Percentiles rank a stretch among this genome's conserved stretches.
These are phyloP conservation scores for Protobothrops mucrosquamatus DNA, from an alignment of 2,113 vertebrate species.

Conservation along the genomic window DNA sequence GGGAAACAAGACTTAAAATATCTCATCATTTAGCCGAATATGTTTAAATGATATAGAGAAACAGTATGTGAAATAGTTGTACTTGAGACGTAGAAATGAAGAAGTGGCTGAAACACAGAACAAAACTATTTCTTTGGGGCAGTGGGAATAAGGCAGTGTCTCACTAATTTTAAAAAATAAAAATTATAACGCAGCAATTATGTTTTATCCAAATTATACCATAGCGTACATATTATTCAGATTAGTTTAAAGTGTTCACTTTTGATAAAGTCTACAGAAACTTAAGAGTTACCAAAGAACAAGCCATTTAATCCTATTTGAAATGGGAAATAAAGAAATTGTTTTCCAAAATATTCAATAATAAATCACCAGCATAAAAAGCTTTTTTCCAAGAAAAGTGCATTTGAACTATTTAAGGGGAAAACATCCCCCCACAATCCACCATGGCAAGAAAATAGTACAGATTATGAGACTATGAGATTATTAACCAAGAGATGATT, in stretches of 20 bases:
- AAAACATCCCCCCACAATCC: neutral
- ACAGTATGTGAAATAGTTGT: neutral
- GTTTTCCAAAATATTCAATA: neutral
- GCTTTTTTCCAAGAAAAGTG: neutral
- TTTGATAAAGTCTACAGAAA: neutral
- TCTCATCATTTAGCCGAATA: neutral
- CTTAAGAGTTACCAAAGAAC: neutral
- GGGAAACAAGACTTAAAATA: neutral
- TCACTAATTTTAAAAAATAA: neutral
- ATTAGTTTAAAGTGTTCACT: neutral
- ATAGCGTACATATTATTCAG: neutral
- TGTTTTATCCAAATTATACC: neutral
- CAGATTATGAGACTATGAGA: neutral
- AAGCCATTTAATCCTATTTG: neutral
- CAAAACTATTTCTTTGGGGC: neutral
- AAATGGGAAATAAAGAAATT: neutral
- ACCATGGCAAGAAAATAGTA: slow-evolving; percentile 16
- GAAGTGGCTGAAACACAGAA: neutral
- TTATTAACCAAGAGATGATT: neutral
- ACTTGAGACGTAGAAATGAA: neutral
- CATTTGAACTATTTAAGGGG: slow-evolving; percentile 28
- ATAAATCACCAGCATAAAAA: neutral
- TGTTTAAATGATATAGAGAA: neutral
- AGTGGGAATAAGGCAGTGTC: neutral
- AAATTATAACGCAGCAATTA: neutral